Conservation (phyloP, 2,113 vertebrate genomes). For the Larimichthys crocea region DNA sequence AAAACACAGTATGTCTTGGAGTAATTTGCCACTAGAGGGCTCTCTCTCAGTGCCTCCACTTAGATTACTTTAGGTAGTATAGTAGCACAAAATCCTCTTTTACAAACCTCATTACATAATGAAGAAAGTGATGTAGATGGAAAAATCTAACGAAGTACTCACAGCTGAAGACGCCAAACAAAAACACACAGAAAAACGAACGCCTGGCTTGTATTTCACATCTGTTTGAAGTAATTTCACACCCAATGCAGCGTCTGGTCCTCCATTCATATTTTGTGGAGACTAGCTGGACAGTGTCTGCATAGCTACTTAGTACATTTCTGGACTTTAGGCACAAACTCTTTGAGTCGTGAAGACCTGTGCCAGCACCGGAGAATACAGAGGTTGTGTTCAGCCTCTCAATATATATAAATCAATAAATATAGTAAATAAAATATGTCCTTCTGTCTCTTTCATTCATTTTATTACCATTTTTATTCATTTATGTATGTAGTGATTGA, state of each 20-base stretch:
- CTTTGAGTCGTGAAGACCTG: too few relatives aligned
- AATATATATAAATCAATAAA: too few relatives aligned
- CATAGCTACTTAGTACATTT: too few relatives aligned
- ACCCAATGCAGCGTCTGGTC: background rate
- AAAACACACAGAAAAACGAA: background rate
- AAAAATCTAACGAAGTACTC: background rate
- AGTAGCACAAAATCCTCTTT: slow-evolving; percentile 12
- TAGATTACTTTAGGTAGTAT: background rate
- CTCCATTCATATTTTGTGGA: background rate
- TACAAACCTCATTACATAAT: slow-evolving; percentile 32
- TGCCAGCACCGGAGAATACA: too few relatives aligned
- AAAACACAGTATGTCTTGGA: background rate
- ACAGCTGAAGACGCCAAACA: background rate
- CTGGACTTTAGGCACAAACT: too few relatives aligned
- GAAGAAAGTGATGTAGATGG: slow-evolving; percentile 17
- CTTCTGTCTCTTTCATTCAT: too few relatives aligned
- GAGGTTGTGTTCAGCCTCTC: too few relatives aligned
- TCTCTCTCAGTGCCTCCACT: background rate
- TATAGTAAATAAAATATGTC: too few relatives aligned
- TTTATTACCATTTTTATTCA: too few relatives aligned
- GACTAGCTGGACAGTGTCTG: too few relatives aligned
- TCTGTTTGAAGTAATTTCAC: background rate
- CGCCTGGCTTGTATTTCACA: background rate
- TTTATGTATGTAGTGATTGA: too few relatives aligned
- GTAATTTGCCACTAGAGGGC: slow-evolving; percentile 55